Conservation (phyloP, 2,797 vertebrate genomes). For the Tokudaia muenninki region DNA sequence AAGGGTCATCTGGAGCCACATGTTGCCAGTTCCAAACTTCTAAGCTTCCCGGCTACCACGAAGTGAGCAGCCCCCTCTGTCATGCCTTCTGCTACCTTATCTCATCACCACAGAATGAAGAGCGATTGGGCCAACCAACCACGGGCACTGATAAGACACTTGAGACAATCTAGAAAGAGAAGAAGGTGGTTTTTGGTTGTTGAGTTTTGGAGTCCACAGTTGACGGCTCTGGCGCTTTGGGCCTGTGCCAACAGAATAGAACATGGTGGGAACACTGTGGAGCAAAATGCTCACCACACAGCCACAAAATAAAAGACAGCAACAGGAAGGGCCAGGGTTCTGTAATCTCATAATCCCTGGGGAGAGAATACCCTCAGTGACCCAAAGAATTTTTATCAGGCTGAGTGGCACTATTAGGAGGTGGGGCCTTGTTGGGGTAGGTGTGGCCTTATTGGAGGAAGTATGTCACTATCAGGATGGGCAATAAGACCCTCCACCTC, state of each 20-base stretch:
- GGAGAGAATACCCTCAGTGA: too few relatives aligned
- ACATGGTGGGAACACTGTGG: neutral
- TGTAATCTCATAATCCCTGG: neutral
- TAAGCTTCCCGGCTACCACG: neutral
- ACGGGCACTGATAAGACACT: neutral
- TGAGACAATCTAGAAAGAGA: neutral
- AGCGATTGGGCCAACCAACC: neutral
- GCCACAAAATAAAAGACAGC: neutral
- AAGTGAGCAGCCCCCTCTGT: neutral
- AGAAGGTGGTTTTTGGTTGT: too few relatives aligned
- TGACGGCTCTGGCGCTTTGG: neutral
- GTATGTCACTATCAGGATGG: neutral
- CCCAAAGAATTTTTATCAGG: neutral
- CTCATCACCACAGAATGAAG: neutral
- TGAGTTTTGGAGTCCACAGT: neutral
- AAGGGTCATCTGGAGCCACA: neutral
- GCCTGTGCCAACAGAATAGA: neutral
- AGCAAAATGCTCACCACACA: neutral
- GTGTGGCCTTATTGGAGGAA: neutral
- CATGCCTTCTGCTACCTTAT: neutral
- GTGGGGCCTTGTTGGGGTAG: neutral
- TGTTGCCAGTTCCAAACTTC: neutral
- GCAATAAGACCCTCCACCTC: neutral
- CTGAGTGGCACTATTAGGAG: neutral
- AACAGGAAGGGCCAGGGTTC: neutral